Conservation (phyloP, 2,888 invertebrate species). For the Rhogogaster chlorosoma region DNA sequence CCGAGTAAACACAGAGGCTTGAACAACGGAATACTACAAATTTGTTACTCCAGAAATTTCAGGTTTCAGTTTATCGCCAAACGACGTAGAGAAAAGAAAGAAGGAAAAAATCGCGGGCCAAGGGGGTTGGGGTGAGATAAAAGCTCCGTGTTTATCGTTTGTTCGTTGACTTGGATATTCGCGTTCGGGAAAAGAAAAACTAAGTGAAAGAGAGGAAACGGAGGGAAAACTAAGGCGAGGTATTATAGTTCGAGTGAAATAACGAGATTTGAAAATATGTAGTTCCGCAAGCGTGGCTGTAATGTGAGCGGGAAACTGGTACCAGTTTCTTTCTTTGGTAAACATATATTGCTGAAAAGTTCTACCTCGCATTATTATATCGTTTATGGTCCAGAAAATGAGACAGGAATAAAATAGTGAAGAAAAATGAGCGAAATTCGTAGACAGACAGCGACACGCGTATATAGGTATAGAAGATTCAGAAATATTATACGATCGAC, state of each 20-base stretch:
- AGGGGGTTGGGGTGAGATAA: neutral
- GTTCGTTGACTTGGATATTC: slow-evolving; percentile 19
- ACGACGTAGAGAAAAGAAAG: neutral
- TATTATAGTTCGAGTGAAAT: slow-evolving; percentile 14
- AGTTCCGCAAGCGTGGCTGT: neutral
- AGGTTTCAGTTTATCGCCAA: slow-evolving; percentile 11
- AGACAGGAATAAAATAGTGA: neutral
- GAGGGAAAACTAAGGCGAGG: neutral
- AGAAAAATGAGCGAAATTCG: neutral
- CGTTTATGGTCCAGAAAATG: neutral
- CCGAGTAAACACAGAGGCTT: slow-evolving; percentile 1
- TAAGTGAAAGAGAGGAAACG: no score
- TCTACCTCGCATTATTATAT: neutral
- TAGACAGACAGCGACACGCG: neutral
- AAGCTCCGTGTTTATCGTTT: slow-evolving; percentile 10
- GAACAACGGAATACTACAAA: slow-evolving; percentile 6
- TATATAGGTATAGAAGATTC: neutral
- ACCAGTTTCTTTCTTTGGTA: neutral
- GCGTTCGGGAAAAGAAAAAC: neutral
- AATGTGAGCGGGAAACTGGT: neutral
- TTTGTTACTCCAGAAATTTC: neutral
- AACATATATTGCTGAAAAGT: neutral
- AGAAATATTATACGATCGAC: neutral
- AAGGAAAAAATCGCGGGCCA: neutral
- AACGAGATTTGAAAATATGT: slow-evolving; percentile 22